These are phyloP conservation scores for Echinarachnius parma DNA, from an alignment of 53 echinoderm and acorn worm species.

Conservation along the genomic window DNA sequence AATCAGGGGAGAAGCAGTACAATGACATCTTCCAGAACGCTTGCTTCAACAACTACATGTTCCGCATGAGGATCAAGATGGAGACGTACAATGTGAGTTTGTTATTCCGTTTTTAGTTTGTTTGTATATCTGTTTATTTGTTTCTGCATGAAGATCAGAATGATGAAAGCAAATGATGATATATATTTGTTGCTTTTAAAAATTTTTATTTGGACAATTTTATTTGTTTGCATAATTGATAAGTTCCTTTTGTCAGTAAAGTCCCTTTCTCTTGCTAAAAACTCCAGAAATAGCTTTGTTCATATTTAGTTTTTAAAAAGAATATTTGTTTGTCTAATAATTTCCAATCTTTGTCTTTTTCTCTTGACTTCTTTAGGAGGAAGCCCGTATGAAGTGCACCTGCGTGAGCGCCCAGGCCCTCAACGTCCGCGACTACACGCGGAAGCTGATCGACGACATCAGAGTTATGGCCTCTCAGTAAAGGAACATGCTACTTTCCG, in stretches of 20 bases:
- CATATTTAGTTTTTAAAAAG: no score
- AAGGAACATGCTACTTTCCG: no score
- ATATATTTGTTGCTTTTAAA: no score
- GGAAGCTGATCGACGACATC: conserved; percentile 87
- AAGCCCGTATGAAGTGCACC: conserved; percentile 87
- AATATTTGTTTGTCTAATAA: no score
- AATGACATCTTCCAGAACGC: conserved; percentile 78
- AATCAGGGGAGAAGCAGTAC: conserved; percentile 47
- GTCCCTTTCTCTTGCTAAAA: no score
- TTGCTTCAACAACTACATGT: conserved; percentile 72
- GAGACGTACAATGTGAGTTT: conserved; percentile 98
- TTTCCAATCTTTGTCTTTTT: background rate
- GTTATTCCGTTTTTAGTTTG: no score
- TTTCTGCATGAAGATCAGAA: background rate
- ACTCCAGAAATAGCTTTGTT: no score
- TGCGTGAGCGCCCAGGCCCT: conserved; percentile 65
- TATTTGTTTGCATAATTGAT: no score
- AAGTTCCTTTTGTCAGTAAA: no score
- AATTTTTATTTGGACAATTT: no score
- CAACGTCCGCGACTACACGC: conserved; percentile 71
- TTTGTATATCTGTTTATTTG: background rate
- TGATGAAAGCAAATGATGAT: no score
- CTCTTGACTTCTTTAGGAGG: conserved; percentile 58
- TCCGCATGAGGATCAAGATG: conserved; percentile 95
- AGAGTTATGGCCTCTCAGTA: conserved; percentile 66